Percentiles rank a stretch among this genome's conserved stretches.
These are phyloP conservation scores for Oscheius onirici DNA, from an alignment of 2,888 invertebrate genomes.

Conservation along the genomic window DNA sequence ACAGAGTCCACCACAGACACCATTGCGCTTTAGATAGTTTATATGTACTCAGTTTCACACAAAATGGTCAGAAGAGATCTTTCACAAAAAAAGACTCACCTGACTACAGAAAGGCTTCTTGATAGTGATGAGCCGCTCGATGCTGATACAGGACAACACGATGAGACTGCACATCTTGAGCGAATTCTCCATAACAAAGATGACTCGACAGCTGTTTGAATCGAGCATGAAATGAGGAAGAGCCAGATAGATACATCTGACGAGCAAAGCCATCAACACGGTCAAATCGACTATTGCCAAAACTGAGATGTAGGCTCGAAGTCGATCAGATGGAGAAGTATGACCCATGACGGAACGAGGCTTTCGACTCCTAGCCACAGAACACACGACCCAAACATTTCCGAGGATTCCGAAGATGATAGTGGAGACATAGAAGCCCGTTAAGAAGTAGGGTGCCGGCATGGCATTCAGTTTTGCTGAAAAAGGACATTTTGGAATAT, in stretches of 20 bases:
- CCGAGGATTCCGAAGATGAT: conserved; percentile 63
- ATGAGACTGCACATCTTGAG: conserved; percentile 67
- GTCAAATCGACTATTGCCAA: conserved; percentile 67
- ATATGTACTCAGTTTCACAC: no score
- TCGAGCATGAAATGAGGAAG: conserved; percentile 63
- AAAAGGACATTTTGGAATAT: background rate
- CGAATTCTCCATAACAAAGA: conserved; percentile 64
- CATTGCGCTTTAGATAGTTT: no score
- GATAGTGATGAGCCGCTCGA: conserved; percentile 69
- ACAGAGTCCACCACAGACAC: no score
- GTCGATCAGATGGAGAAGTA: conserved; percentile 53
- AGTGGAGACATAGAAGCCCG: conserved; percentile 55
- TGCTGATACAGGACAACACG: conserved; percentile 66
- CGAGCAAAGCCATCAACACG: conserved; percentile 61
- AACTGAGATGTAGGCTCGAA: conserved; percentile 67
- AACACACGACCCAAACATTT: conserved; percentile 68
- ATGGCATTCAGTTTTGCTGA: conserved; percentile 30
- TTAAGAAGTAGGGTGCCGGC: conserved; percentile 47
- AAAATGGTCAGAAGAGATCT: no score
- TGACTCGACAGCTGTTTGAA: conserved; percentile 58
- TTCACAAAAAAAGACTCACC: conserved; percentile 29
- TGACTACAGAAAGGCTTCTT: conserved; percentile 67
- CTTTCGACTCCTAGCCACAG: conserved; percentile 63
- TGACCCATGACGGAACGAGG: conserved; percentile 47
- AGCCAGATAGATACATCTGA: conserved; percentile 60